Evolutionary conservation across 37 sponge, comb jelly and placozoan genomes (phyloP), one percentile per base, ranked within the genome.

Genomic region (Aplysina aerophoba): DNA sequence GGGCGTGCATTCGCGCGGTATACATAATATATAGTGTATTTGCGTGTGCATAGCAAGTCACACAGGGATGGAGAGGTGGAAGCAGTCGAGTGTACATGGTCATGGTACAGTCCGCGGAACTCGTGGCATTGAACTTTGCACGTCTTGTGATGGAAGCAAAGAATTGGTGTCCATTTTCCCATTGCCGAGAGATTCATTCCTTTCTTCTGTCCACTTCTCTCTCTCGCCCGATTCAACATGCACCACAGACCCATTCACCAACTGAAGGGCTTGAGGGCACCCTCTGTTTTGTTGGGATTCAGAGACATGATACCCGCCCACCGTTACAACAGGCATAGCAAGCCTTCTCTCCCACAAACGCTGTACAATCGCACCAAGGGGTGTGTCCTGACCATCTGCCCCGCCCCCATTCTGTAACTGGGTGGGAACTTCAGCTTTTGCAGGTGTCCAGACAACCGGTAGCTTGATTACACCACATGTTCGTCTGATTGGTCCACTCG

Each of bases 401-500:
- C 27, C 73, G 16, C 55, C 57, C 36, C 66, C 30, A 16, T 34
- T 38, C 16, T 60, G 27, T 20, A 34, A 27, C 17, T 38, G 38
- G 38, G 68, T 12, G 16, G 67, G 53, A 0, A 30, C 59, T 69
- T 64, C 65, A 50, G 20, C 80, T 57, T 58, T 58, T 3, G 81
- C 59, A 34, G 83, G 83, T 6, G 44, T 82, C 83, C 83, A 86
- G 27, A 79, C 89, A 1, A 94, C 87, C 12, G 95, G 95, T 20
- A 94, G 89, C 39, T 91, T 91, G 58, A 94, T 94, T 1, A 94
- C 95, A 16, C 95, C 95, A 89, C 95, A 94, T 0, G 95, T 94
- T 20, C 92, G 86, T 28, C 95, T 89, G 21, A 94, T 89, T 33
- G 95, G 95, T 22, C 93, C 93, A 27, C 87, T 83, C 17, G 93